Conservation (phyloP, 2,888 invertebrate genomes). For the Adela reaumurella region DNA sequence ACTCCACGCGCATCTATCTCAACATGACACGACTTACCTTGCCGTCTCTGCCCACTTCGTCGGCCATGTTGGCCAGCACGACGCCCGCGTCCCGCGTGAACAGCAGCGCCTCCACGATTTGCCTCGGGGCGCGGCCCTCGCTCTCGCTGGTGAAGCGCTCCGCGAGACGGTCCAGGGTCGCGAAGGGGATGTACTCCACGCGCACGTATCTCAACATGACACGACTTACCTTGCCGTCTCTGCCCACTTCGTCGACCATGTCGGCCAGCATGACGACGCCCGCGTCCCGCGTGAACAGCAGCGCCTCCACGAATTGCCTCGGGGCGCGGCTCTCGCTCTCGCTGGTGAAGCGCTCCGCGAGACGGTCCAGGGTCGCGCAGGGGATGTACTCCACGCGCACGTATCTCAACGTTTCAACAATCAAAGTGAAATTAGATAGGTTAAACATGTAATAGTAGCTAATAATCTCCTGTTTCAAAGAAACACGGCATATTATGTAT, state of each 20-base stretch:
- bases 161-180: slow-evolving; percentile 47
- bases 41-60: slow-evolving; percentile 50
- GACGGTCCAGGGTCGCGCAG: slow-evolving; percentile 48
- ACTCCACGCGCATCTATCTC: too few species aligned
- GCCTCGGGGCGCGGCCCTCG: slow-evolving; percentile 45
- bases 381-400: slow-evolving; percentile 67
- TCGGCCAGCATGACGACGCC: slow-evolving; percentile 77
- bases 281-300: slow-evolving; percentile 60
- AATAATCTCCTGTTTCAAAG: too few species aligned
- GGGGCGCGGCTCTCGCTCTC: slow-evolving; percentile 43
- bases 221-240: slow-evolving; percentile 54
- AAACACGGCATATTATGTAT: too few species aligned
- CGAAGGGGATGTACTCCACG: too few species aligned
- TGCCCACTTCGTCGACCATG: slow-evolving; percentile 59
- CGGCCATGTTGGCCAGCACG: slow-evolving; percentile 68
- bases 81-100: slow-evolving; percentile 65
- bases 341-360: slow-evolving; percentile 44
- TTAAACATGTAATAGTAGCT: too few species aligned
- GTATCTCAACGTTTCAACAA: too few species aligned
- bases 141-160: slow-evolving; percentile 50
- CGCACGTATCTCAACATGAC: too few species aligned
- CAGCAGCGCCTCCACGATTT: slow-evolving; percentile 74
- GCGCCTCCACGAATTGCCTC: slow-evolving; percentile 73
- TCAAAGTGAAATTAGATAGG: not conserved
- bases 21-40: too few species aligned